Evolutionary conservation across 2,797 vertebrate species (phyloP).

Genomic region (Hemibagrus guttatus): DNA sequence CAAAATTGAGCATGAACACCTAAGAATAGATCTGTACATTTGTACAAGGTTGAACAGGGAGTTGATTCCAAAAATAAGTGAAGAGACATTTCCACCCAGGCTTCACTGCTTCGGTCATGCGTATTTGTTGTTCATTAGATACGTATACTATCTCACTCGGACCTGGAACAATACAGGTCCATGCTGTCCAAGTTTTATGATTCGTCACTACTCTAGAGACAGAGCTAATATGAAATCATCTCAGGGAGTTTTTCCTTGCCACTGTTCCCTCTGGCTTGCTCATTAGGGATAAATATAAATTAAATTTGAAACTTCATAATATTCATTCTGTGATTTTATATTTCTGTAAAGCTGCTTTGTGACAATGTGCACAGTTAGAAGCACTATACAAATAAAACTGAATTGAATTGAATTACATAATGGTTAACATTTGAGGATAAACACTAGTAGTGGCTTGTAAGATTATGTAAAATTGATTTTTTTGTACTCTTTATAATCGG

Average conservation of each 20-base stretch:
- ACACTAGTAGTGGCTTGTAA: not conserved
- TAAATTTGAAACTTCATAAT: too few species aligned
- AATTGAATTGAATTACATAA: too few species aligned
- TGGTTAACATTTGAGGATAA: not conserved
- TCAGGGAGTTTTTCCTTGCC: too few species aligned
- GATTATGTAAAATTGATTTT: not conserved
- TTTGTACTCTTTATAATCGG: not conserved
- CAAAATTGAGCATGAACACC: not conserved
- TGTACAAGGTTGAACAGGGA: not conserved
- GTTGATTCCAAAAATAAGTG: not conserved
- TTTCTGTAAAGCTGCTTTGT: too few species aligned
- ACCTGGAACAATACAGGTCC: not conserved
- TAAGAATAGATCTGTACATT: not conserved
- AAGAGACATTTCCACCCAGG: not conserved
- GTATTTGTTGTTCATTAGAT: not conserved
- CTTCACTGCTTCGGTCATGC: not conserved
- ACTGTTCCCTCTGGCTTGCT: too few species aligned
- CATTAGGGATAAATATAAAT: too few species aligned
- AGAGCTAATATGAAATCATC: not conserved
- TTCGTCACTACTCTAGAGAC: not conserved
- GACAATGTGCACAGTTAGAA: too few species aligned
- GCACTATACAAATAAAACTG: too few species aligned
- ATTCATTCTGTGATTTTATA: too few species aligned
- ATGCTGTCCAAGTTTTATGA: not conserved
- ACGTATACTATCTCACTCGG: not conserved